Conservation (phyloP, 2,888 invertebrate genomes). For the Luffia ferchaultella region DNA sequence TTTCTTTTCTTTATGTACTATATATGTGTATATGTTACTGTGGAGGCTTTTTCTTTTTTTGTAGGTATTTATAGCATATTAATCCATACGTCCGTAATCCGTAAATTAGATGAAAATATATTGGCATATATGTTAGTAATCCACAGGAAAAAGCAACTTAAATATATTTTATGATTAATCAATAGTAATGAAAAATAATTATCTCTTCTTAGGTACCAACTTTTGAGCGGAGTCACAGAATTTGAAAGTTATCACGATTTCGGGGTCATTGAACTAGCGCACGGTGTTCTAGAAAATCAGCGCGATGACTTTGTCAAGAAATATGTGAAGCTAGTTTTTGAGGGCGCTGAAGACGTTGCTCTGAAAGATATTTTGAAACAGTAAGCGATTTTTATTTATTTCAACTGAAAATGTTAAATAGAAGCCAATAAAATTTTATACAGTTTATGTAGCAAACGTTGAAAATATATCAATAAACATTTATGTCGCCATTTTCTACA, state of each 20-base stretch:
- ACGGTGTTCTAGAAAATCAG: slow-evolving; percentile 79
- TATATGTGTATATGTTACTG: too few relatives aligned
- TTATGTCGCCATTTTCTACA: too few relatives aligned
- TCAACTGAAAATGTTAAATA: background rate
- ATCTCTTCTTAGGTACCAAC: slow-evolving; percentile 84
- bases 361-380: slow-evolving; percentile 70
- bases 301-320: slow-evolving; percentile 79
- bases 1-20: too few relatives aligned
- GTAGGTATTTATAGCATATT: too few relatives aligned
- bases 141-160: too few relatives aligned
- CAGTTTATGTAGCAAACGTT: slow-evolving; percentile 4
- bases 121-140: too few relatives aligned
- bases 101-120: too few relatives aligned
- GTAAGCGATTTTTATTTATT: slow-evolving; percentile 34
- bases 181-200: too few relatives aligned
- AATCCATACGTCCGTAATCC: too few relatives aligned
- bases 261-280: slow-evolving; percentile 73
- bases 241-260: slow-evolving; percentile 81
- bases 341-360: slow-evolving; percentile 75
- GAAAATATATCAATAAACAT: background rate
- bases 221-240: slow-evolving; percentile 87
- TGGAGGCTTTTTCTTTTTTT: too few relatives aligned
- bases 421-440: slow-evolving; percentile 1
- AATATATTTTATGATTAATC: too few relatives aligned
- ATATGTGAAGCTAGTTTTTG: slow-evolving; percentile 80